phyloP scores from a whole-genome alignment of 2,888 invertebrate species.

The Gari tellinella region DNA sequence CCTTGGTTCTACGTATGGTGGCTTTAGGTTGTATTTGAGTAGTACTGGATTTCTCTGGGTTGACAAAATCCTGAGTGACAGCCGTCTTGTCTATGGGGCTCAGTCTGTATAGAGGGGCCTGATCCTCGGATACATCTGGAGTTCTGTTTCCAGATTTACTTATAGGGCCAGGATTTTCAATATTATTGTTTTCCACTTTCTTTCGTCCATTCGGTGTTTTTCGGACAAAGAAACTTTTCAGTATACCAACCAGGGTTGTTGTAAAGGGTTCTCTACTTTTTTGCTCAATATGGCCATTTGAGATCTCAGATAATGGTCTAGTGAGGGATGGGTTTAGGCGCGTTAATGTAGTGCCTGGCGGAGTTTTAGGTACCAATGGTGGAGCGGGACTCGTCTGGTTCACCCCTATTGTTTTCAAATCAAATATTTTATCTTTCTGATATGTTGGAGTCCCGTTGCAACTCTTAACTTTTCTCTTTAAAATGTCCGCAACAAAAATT shows the following conservation, averaged over 20 bases:
- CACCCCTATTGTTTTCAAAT: conserved; percentile 81
- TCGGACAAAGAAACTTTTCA: conserved; percentile 61
- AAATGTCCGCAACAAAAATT: conserved; percentile 86
- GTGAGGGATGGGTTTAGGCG: conserved; percentile 21
- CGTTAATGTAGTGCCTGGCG: conserved; percentile 17
- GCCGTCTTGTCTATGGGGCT: conserved; percentile 37
- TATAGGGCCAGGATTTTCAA: conserved; percentile 37
- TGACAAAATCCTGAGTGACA: conserved; percentile 48
- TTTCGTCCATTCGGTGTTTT: conserved; percentile 44
- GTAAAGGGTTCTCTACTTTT: conserved; percentile 60
- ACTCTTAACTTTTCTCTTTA: conserved; percentile 74
- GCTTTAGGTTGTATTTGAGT: conserved; percentile 57
- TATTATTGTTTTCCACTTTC: conserved; percentile 53
- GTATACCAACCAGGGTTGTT: conserved; percentile 52
- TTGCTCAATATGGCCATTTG: conserved; percentile 68
- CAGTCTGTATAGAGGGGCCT: conserved; percentile 1
- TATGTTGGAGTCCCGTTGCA: conserved; percentile 86
- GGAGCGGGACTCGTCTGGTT: conserved; percentile 36
- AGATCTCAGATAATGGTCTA: conserved; percentile 57
- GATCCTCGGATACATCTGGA: conserved; percentile 5
- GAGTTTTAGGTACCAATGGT: conserved; percentile 28
- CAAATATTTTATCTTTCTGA: conserved; percentile 86
- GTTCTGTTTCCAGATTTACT: conserved; percentile 25
- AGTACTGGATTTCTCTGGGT: conserved; percentile 71
- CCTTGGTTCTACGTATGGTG: conserved; percentile 63